phyloP scores from a whole-genome alignment of 2,888 invertebrate species.

The Agrypnus murinus region DNA sequence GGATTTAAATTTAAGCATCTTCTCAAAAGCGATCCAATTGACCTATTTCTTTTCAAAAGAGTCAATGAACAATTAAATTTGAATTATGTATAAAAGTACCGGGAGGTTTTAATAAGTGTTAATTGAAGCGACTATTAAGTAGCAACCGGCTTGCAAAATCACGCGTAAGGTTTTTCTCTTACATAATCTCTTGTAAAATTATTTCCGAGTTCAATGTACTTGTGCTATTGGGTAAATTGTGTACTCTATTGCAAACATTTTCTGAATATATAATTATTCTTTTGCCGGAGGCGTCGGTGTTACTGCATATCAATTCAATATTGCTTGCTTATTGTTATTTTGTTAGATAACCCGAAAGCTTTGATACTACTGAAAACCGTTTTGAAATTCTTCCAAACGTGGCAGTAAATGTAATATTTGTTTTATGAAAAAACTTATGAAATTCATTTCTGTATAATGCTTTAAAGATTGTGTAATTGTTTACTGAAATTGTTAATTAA shows the following conservation, averaged over 20 bases:
- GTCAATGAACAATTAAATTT: constrained; percentile 22
- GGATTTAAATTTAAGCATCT: too few relatives aligned
- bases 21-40: neutral
- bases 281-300: neutral
- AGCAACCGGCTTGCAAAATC: constrained; percentile 34
- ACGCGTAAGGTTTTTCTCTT: constrained; percentile 43
- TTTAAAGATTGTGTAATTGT: too few relatives aligned
- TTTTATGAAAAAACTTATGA: too few relatives aligned
- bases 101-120: constrained; percentile 9
- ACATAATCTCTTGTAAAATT: constrained; percentile 42
- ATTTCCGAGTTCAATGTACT: constrained; percentile 46
- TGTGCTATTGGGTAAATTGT: constrained; percentile 14
- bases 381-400: too few relatives aligned
- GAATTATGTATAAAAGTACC: neutral
- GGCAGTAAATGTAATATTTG: too few relatives aligned
- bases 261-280: constrained; percentile 30
- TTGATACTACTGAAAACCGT: too few relatives aligned
- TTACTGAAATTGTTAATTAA: too few relatives aligned
- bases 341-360: constrained; percentile 2
- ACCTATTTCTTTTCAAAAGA: constrained; percentile 8
- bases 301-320: constrained; percentile 17
- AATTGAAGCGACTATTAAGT: constrained; percentile 28
- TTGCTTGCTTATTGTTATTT: neutral
- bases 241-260: constrained; percentile 19
- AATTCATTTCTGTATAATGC: too few relatives aligned